These are phyloP conservation scores for Gisinianus flammeolus DNA, from an alignment of 2,888 invertebrate species.

Conservation along the genomic window DNA sequence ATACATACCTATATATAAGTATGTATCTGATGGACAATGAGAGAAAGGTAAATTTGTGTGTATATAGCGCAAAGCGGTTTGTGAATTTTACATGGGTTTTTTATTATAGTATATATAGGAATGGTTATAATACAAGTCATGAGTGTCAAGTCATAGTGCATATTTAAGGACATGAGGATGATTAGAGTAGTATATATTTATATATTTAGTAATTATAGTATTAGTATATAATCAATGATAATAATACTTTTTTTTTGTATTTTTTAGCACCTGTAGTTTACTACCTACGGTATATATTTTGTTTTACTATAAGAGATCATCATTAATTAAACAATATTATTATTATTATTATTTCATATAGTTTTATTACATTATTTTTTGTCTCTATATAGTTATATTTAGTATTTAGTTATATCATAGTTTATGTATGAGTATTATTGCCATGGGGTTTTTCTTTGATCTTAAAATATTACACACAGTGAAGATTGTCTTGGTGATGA, in stretches of 20 bases:
- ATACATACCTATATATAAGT: background rate
- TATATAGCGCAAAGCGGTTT: too few species aligned
- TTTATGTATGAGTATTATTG: conserved; percentile 11
- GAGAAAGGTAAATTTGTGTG: too few species aligned
- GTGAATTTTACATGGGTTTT: background rate
- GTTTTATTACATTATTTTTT: background rate
- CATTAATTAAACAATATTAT: too few species aligned
- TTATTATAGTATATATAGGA: background rate
- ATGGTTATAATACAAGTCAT: too few species aligned
- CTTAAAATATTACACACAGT: conserved; percentile 4
- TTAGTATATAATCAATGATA: too few species aligned
- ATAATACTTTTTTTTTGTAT: too few species aligned
- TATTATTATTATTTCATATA: background rate
- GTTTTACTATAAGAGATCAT: too few species aligned
- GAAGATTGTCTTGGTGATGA: conserved; percentile 15
- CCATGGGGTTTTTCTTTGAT: conserved; percentile 14
- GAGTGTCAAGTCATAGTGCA: background rate
- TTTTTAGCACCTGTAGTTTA: too few species aligned
- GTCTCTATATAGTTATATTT: background rate
- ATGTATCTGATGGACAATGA: background rate
- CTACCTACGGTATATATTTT: too few species aligned
- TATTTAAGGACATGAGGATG: background rate
- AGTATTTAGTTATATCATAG: background rate
- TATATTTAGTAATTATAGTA: background rate
- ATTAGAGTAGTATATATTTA: too few species aligned